Base-by-base conservation (phyloP, 2,888 invertebrate species). In the Toxonevra muliebris region DNA sequence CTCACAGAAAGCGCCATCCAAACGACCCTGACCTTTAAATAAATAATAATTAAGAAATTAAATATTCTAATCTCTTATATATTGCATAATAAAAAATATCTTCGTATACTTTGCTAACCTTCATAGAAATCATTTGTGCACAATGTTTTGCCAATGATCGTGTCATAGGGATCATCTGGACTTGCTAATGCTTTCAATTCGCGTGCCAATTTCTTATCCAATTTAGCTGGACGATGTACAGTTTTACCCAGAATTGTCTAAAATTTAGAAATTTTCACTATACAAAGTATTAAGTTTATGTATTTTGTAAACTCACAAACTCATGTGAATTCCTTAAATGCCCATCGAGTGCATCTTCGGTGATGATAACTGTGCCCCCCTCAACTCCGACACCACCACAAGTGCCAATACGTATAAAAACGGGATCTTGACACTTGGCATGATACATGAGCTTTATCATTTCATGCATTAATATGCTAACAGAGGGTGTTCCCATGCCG, bases 71-170 rank as follows among this genome's bases (percentile, higher is more conserved):
- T 30, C 30, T 30, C 30, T 4, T 30, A 30, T 30, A 30, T 30
- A 4, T 30, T 2, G 30, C n/a, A 30, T 30, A 7, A 30, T 30
- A 30, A 30, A 30, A 4, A 30, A 30, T 30, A 30, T 13, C 15
- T 10, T 5, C 11, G 19, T 43, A 5, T 1, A 17, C 40, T 11
- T 1, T 11, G 12, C 67, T 15, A 48, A 92, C 94, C 97, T 89
- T 99, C 98, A 84, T 98, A 99, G 84, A 99, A 99, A 85, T 98
- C 98, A 80, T 95, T 93, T 11, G 98, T 94, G 86, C 98, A 97
- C 90, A 98, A 92, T 0, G 98, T 99, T 82, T 93, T 95, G 58
- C 98, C 99, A 61, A 89, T 89, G 50, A 95, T 89, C 0, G 95
- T 95, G 64, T 95, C 93, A 82, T 94, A 96, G 0, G 94, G 94